phyloP scores from a whole-genome alignment of 2,888 invertebrate genomes.

The Rhamphomyia laevipes region DNA sequence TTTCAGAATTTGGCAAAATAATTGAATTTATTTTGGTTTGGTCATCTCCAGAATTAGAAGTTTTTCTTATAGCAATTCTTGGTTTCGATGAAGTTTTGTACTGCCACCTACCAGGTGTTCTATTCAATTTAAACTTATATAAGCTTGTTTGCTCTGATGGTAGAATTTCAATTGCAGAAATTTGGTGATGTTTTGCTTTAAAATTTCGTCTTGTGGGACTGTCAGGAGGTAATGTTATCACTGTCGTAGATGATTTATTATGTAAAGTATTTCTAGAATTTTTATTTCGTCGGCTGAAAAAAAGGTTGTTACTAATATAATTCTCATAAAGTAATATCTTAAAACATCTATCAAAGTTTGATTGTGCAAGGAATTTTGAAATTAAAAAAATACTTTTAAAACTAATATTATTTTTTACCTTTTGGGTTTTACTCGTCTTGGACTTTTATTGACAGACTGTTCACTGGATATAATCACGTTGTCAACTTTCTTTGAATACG shows the following conservation, averaged over 20 bases:
- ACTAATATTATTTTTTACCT: conserved; percentile 17
- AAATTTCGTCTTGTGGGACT: conserved; percentile 47
- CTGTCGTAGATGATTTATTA: conserved; percentile 21
- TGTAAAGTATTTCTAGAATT: conserved; percentile 25
- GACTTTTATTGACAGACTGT: conserved; percentile 13
- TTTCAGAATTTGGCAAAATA: conserved; percentile 20
- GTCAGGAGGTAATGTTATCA: conserved; percentile 18
- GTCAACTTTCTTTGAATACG: no score
- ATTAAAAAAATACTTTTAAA: no score
- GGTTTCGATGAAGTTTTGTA: conserved; percentile 85
- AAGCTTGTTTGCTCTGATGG: conserved; percentile 43
- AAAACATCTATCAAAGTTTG: conserved; percentile 5
- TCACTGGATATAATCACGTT: neutral
- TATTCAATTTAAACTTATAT: conserved; percentile 70
- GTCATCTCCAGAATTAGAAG: conserved; percentile 23
- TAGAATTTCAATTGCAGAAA: conserved; percentile 43
- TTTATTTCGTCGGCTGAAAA: conserved; percentile 43
- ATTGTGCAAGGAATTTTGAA: neutral
- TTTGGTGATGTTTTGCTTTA: conserved; percentile 52
- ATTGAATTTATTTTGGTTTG: conserved; percentile 3
- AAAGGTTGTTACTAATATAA: no score
- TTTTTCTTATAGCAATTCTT: conserved; percentile 66
- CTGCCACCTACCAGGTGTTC: conserved; percentile 76
- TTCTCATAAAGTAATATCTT: conserved; percentile 2
- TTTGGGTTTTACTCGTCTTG: conserved; percentile 21